Conservation (phyloP, 2,797 vertebrate species). For the Rhincodon typus region DNA sequence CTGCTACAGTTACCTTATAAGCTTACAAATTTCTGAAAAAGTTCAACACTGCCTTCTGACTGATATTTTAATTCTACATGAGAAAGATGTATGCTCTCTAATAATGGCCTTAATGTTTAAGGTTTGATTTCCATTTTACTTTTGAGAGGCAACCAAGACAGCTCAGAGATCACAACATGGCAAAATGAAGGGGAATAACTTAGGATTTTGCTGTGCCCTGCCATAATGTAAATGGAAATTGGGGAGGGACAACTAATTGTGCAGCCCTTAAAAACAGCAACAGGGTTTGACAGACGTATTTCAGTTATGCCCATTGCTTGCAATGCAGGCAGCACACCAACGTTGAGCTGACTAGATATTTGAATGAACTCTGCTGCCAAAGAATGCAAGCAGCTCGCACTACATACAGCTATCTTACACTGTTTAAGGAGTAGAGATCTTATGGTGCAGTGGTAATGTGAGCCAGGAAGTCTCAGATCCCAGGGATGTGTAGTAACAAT, state of each 20-base stretch:
- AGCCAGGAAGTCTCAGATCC: too few relatives aligned
- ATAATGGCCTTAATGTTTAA: not conserved
- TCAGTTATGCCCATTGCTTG: not conserved
- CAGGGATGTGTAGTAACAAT: too few relatives aligned
- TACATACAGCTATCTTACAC: too few relatives aligned
- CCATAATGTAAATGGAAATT: not conserved
- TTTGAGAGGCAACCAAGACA: not conserved
- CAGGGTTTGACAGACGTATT: not conserved
- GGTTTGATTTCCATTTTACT: not conserved
- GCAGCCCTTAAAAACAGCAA: not conserved
- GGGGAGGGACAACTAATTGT: not conserved
- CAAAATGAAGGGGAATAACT: not conserved
- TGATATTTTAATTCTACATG: not conserved
- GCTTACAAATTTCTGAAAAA: too few relatives aligned
- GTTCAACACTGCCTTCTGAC: not conserved
- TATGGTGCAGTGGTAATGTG: too few relatives aligned
- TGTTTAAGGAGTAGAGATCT: too few relatives aligned
- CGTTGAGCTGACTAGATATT: not conserved
- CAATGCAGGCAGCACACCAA: not conserved
- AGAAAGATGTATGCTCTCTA: not conserved
- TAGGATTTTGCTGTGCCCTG: too few relatives aligned
- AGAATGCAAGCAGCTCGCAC: too few relatives aligned
- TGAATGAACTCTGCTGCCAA: not conserved
- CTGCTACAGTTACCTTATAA: too few relatives aligned
- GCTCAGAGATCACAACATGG: not conserved